A percentile compares a stretch with the other conserved stretches of the same genome.
phyloP scores from a whole-genome alignment of 2,113 vertebrate species.

The Sphaerodactylus townsendi region DNA sequence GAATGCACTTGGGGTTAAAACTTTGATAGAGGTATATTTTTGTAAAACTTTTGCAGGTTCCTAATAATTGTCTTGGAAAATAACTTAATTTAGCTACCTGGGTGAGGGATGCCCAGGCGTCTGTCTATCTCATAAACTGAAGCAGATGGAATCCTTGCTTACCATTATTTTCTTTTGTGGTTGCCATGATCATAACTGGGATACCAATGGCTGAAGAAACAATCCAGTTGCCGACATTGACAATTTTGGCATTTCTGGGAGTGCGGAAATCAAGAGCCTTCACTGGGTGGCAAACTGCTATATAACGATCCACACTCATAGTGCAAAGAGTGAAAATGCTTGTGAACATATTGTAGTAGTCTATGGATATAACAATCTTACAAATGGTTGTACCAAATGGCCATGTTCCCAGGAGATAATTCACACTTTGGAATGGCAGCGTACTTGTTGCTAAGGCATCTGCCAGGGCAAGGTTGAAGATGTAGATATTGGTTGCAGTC shows the following conservation, averaged over 20 bases:
- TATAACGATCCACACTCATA: slow-evolving; percentile 98
- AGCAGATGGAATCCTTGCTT: slow-evolving; percentile 51
- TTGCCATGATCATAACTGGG: slow-evolving; percentile 98
- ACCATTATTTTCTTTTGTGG: slow-evolving; percentile 82
- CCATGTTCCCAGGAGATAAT: slow-evolving; percentile 98
- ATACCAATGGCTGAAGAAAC: slow-evolving; percentile 97
- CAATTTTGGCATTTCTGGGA: slow-evolving; percentile 94
- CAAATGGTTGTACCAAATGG: slow-evolving; percentile 93
- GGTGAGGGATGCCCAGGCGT: accelerated
- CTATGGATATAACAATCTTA: slow-evolving; percentile 96
- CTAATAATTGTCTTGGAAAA: background rate
- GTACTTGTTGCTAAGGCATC: slow-evolving; percentile 96
- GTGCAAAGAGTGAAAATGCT: slow-evolving; percentile 98
- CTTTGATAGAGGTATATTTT: background rate
- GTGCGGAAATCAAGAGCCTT: slow-evolving; percentile 97
- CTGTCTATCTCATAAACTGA: background rate
- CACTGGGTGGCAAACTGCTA: slow-evolving; percentile 96
- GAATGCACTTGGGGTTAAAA: background rate
- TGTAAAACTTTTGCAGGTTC: background rate
- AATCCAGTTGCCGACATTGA: slow-evolving; percentile 98
- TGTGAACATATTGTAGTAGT: slow-evolving; percentile 99
- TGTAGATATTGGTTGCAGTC: slow-evolving; percentile 99
- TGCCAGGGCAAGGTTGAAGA: slow-evolving; percentile 96
- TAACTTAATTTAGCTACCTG: background rate
- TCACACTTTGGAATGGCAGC: slow-evolving; percentile 96